Base-by-base conservation (phyloP, 1,140 invertebrate genomes). In the Drosophila lacteicornis region DNA sequence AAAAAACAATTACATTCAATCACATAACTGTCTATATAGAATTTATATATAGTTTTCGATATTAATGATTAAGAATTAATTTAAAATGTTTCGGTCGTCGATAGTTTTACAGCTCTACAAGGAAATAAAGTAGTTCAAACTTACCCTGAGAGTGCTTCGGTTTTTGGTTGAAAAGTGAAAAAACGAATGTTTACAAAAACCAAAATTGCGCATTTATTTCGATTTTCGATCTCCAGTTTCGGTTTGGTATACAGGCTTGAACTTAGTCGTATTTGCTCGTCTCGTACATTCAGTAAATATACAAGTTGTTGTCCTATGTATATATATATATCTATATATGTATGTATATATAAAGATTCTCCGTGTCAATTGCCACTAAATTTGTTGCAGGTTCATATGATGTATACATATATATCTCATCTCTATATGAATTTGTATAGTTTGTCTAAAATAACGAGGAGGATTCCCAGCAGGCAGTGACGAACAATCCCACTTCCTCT, bases 221-320 rank as follows among this genome's bases (percentile, higher is more conserved):
- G 60, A 87, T 73, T 56, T 40, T 40, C 17, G 53, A 40, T 56
- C 36, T 56, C 19, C 53, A 56, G 53, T 56, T 79, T 76, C 59
- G 78, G 81, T 85, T 84, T 80, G 81, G 81, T 90, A 90, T 88
- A 90, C 85, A 91, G 70, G 78, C 75, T 88, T 81, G 78, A 79
- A 81, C 80, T 88, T 90, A 80, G 53, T 47, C 65, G 70, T 71
- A 80, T 82, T 67, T 61, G 62, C 65, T 58, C 57, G 33, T 53
- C 22, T 50, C 33, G 49, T 74, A 62, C 68, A 66, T 59, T 75
- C 75, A 67, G 59, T 75, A 60, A 57, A 69, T 70, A 79, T 75
- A 67, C 74, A 63, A 78, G 79, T 69, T 50, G 62, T 57, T 45
- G 60, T 66, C 49, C 59, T 65, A 69, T 66, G 66, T 62, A 53